Base-by-base conservation (phyloP, 2,113 vertebrate genomes). In the Emberiza fucata region DNA sequence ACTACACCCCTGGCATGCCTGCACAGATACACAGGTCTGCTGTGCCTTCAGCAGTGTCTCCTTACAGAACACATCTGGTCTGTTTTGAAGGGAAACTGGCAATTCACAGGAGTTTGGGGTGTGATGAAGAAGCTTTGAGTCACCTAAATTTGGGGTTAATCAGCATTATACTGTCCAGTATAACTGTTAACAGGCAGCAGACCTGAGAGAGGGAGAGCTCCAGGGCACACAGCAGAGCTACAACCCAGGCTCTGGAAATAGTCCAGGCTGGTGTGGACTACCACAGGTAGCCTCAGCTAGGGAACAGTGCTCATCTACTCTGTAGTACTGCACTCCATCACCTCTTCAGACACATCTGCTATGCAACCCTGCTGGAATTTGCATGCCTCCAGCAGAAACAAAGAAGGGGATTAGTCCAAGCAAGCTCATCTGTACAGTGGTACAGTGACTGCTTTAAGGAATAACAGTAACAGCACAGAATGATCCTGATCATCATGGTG, bases 361-460 rank as follows among this genome's bases (percentile, higher is more conserved):
- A 39, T 14, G 81, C 51, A 63, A 39, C 47, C 21, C 4, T 6
- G 48, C 42, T 57, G 69, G 69, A 73, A 94, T 88, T 57, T 70
- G 56, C 56, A 57, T 19, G 39, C 29, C 17, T 75, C 33, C 19
- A 73, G 47, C n/a, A 92, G 73, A 86, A 86, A 73, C 39, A 54
- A 81, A 88, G 77, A 63, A 80, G 18, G 12, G 27, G 23, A 78
- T 86, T 81, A 92, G 48, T 66, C 54, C 42, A 78, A 93, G 70
- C 57, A 90, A 69, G 45, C 31, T 22, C 37, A 64, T 56, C 33
- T 64, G 51, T 39, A 48, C 8, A 54, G 50, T 2, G 61, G 35
- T 68, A 75, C 56, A 84, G 4, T 2, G 1, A 33, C 22, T 35
- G 35, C 48, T 47, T 81, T 51, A 64, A 61, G 47, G 61, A 77